These are phyloP conservation scores for Sinocyclocheilus anshuiensis DNA, from an alignment of 2,113 vertebrate species.

Conservation along the genomic window DNA sequence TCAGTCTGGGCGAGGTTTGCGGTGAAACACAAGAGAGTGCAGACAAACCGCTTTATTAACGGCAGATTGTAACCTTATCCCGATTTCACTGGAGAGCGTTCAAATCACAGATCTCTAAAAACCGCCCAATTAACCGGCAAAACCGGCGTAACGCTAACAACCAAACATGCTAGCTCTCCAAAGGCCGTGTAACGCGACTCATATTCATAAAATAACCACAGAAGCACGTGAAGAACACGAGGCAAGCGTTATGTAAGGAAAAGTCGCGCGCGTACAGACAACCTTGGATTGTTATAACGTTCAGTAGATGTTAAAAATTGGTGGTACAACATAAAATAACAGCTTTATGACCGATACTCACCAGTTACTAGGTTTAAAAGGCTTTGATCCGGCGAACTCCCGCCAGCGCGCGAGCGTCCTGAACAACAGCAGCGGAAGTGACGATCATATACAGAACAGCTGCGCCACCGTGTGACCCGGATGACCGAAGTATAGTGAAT, in stretches of 20 bases:
- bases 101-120: neutral
- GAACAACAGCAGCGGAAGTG: neutral
- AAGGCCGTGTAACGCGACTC: neutral
- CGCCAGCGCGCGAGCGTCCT: slow-evolving; percentile 18
- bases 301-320: neutral
- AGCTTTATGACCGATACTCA: neutral
- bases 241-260: neutral
- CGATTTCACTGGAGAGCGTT: neutral
- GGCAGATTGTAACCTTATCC: neutral
- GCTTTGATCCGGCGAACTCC: neutral
- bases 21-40: neutral
- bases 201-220: neutral
- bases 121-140: neutral
- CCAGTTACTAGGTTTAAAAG: neutral
- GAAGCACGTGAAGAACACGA: neutral
- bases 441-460: neutral
- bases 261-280: neutral
- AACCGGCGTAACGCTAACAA: neutral
- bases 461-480: slow-evolving; percentile 13
- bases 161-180: neutral
- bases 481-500: neutral
- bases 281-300: neutral
- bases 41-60: neutral
- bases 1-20: neutral
- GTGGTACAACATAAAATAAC: neutral